Percentiles rank a stretch among this genome's conserved stretches.
These are phyloP conservation scores for Cladorhizidae sp. DNA, from an alignment of 37 sponge, comb jelly and placozoan species.

Conservation along the genomic window DNA sequence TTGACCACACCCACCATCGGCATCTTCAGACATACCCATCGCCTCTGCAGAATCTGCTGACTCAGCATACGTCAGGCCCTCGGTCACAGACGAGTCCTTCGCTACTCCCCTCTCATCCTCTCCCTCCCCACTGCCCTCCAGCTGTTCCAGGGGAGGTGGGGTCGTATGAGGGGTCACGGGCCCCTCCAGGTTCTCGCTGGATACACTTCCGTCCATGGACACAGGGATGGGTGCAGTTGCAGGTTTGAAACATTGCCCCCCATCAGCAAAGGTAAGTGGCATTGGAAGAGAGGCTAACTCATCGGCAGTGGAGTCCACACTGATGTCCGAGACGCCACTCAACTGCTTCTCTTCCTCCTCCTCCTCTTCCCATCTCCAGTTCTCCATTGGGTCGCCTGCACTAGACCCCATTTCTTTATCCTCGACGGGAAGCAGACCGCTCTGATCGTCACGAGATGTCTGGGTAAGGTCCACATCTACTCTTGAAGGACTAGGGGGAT, in stretches of 20 bases:
- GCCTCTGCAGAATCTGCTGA: no score
- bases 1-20: no score
- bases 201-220: no score
- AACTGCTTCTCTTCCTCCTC: neutral
- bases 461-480: neutral
- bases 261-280: neutral
- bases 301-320: conserved; percentile 20
- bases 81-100: neutral
- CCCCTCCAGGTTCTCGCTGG: no score
- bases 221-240: no score
- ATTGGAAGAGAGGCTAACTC: neutral
- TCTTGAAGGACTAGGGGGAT: no score
- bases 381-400: no score
- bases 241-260: no score
- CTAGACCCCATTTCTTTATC: neutral
- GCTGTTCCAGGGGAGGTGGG: neutral
- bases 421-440: neutral
- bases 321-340: conserved; percentile 18
- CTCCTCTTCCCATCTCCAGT: conserved; percentile 7
- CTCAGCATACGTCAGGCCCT: no score
- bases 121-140: no score
- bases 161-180: neutral
- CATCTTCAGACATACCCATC: no score
- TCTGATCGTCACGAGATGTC: neutral
- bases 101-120: no score